These are phyloP conservation scores for Macrostomum lignano DNA, from an alignment of 1,140 invertebrate genomes.

Conservation along the genomic window DNA sequence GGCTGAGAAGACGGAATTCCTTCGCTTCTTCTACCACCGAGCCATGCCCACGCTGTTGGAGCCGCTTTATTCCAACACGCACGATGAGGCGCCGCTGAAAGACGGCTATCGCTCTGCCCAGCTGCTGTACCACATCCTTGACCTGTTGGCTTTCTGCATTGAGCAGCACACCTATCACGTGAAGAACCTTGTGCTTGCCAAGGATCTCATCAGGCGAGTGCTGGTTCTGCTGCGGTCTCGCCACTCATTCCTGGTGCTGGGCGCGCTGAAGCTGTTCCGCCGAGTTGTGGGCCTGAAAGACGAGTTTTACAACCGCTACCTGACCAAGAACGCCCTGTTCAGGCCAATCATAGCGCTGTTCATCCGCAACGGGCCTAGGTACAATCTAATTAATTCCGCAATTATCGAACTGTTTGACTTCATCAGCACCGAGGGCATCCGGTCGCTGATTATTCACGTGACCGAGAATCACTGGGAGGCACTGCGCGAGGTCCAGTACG, in stretches of 20 bases:
- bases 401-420: slow-evolving; percentile 98
- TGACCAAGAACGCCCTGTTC: slow-evolving; percentile 76
- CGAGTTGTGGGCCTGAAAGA: slow-evolving; percentile 89
- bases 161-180: slow-evolving; percentile 97
- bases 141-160: slow-evolving; percentile 92
- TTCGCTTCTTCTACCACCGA: slow-evolving; percentile 93
- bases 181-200: slow-evolving; percentile 83
- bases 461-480: slow-evolving; percentile 76
- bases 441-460: slow-evolving; percentile 66
- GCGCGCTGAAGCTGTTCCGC: slow-evolving; percentile 70
- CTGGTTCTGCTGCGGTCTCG: slow-evolving; percentile 81
- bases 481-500: slow-evolving; percentile 70
- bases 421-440: slow-evolving; percentile 63
- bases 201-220: slow-evolving; percentile 70
- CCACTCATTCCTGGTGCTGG: slow-evolving; percentile 84
- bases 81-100: slow-evolving; percentile 46
- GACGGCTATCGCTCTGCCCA: slow-evolving; percentile 87
- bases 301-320: slow-evolving; percentile 86
- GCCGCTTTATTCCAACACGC: slow-evolving; percentile 60
- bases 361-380: slow-evolving; percentile 71
- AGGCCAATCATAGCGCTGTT: slow-evolving; percentile 82
- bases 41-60: slow-evolving; percentile 74
- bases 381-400: slow-evolving; percentile 90
- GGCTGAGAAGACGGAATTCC: slow-evolving; percentile 85
- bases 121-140: slow-evolving; percentile 64